Conservation (phyloP, 2,888 invertebrate genomes). For the Morpho helenor region DNA sequence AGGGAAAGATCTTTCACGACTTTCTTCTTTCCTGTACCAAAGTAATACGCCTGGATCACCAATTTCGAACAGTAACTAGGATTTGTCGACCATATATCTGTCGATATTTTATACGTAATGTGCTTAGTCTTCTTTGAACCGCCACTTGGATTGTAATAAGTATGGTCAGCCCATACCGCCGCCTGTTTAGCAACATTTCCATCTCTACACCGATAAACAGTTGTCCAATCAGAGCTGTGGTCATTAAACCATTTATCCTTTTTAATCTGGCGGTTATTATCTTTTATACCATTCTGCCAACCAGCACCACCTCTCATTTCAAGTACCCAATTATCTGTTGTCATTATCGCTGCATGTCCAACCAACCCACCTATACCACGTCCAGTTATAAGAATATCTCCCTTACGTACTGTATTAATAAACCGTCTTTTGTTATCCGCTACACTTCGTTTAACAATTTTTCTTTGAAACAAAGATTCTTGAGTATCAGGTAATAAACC, state of each 20-base stretch:
- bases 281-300: conserved; percentile 38
- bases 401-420: conserved; percentile 45
- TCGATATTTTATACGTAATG: conserved; percentile 41
- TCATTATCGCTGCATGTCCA: conserved; percentile 54
- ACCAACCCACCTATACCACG: conserved; percentile 42
- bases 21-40: conserved; percentile 41
- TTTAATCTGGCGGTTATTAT: conserved; percentile 46
- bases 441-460: conserved; percentile 47
- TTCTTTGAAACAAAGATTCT: conserved; percentile 46
- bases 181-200: conserved; percentile 36
- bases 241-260: conserved; percentile 48
- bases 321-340: conserved; percentile 45
- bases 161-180: conserved; percentile 47
- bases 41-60: conserved; percentile 50
- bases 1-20: conserved; percentile 38
- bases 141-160: conserved; percentile 43
- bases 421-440: conserved; percentile 47
- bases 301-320: conserved; percentile 50
- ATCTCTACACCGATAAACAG: conserved; percentile 46
- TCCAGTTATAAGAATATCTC: conserved; percentile 46
- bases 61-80: conserved; percentile 56
- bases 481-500: conserved; percentile 50
- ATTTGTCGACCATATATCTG: conserved; percentile 38
- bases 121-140: conserved; percentile 43
- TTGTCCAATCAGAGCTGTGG: conserved; percentile 47